These are phyloP conservation scores for Mandrillus leucophaeus DNA, from an alignment of 2,113 vertebrate species.

Conservation along the genomic window DNA sequence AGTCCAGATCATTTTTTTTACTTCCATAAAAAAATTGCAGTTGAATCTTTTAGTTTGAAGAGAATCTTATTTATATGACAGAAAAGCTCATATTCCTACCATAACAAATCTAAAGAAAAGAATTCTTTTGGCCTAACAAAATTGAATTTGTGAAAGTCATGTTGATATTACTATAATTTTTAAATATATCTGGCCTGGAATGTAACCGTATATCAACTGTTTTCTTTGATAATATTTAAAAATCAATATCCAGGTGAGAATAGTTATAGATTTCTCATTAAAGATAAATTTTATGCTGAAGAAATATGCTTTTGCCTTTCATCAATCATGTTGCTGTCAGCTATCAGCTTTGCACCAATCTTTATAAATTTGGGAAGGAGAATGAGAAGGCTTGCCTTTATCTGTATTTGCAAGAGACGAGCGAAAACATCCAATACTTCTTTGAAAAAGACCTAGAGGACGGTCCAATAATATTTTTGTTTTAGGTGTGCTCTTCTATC, in stretches of 20 bases:
- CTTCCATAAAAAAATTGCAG: not conserved
- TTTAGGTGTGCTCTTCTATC: not conserved
- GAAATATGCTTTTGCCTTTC: slow-evolving; percentile 52
- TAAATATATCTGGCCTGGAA: not conserved
- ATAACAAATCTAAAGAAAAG: not conserved
- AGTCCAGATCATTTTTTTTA: not conserved
- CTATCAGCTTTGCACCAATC: no score
- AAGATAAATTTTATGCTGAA: slow-evolving; percentile 54
- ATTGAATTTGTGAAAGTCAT: not conserved
- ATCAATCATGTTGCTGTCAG: no score
- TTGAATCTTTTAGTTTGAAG: not conserved
- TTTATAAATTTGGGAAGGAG: no score
- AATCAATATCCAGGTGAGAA: slow-evolving; percentile 38
- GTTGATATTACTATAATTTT: not conserved
- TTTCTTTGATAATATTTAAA: slow-evolving; percentile 29
- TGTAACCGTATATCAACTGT: not conserved
- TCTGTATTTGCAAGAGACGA: no score
- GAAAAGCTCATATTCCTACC: not conserved
- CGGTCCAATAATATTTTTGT: not conserved
- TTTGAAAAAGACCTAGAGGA: not conserved
- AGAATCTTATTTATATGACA: slow-evolving; percentile 1
- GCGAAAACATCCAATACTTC: no score
- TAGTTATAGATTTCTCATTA: slow-evolving; percentile 10
- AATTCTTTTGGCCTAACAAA: not conserved
- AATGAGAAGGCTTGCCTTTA: no score